These are phyloP conservation scores for Heterotilapia buettikoferi DNA, from an alignment of 2,113 vertebrate species.

Conservation along the genomic window DNA sequence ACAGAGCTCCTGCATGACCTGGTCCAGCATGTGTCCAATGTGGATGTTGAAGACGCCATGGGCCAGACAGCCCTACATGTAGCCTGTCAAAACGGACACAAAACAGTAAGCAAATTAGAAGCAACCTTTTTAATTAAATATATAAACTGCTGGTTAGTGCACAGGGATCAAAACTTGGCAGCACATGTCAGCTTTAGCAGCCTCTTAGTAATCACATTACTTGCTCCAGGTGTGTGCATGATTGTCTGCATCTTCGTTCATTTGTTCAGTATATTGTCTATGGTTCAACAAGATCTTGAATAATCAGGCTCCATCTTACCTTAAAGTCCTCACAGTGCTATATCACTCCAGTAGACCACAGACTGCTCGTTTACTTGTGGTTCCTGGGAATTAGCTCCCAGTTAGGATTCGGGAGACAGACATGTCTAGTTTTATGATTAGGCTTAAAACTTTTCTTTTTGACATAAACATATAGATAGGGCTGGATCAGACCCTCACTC, in stretches of 20 bases:
- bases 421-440: background rate
- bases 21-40: conserved; percentile 93
- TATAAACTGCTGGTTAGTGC: background rate
- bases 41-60: conserved; percentile 98
- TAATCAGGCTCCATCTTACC: background rate
- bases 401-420: background rate
- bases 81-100: conserved; percentile 97
- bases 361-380: background rate
- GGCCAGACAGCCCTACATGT: conserved; percentile 97
- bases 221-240: background rate
- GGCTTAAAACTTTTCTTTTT: background rate
- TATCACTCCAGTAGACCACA: accelerated
- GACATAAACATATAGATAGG: background rate
- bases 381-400: background rate
- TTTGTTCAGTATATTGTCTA: background rate
- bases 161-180: background rate
- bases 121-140: background rate
- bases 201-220: background rate
- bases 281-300: background rate
- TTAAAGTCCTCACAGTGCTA: background rate
- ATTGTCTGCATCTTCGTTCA: background rate
- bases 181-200: background rate
- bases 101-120: conserved; percentile 65
- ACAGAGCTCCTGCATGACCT: conserved; percentile 96
- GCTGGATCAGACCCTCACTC: background rate